Evolutionary conservation across 2,888 invertebrate genomes (phyloP).

Genomic region (Heliconius sara): DNA sequence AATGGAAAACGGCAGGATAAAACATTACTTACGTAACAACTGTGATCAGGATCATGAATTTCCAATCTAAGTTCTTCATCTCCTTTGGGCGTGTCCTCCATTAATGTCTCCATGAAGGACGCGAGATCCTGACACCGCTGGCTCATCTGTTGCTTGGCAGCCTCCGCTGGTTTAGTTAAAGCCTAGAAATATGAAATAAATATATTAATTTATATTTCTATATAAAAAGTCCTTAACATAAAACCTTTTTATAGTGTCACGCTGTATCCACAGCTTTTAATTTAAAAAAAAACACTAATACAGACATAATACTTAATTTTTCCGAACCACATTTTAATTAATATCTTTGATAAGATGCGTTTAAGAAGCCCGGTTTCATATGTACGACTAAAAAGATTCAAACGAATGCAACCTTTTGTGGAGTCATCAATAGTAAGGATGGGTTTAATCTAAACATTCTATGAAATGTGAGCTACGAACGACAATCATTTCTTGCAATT

Average conservation of each 20-base stretch:
- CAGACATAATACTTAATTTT: background rate
- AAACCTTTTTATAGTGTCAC: too few relatives aligned
- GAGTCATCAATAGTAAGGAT: slow-evolving; percentile 4
- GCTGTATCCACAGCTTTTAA: background rate
- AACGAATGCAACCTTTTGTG: background rate
- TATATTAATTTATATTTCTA: too few relatives aligned
- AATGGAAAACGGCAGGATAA: background rate
- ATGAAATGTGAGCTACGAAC: background rate
- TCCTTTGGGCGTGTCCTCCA: slow-evolving; percentile 86
- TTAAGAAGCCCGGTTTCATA: background rate
- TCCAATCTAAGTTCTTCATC: slow-evolving; percentile 84
- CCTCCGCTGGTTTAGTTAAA: slow-evolving; percentile 78
- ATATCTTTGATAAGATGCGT: background rate
- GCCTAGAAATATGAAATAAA: slow-evolving; percentile 56
- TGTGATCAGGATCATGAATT: slow-evolving; percentile 84
- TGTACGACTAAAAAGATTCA: background rate
- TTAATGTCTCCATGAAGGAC: slow-evolving; percentile 89
- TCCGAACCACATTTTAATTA: background rate
- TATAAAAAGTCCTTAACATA: too few relatives aligned
- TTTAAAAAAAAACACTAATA: background rate
- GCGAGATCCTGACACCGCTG: slow-evolving; percentile 89
- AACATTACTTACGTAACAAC: slow-evolving; percentile 84
- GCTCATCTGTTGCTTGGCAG: slow-evolving; percentile 86
- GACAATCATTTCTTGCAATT: background rate
- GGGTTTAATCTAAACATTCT: background rate